Evolutionary conservation across 2,113 vertebrate species (phyloP).

Genomic region (Carassius carassius): DNA sequence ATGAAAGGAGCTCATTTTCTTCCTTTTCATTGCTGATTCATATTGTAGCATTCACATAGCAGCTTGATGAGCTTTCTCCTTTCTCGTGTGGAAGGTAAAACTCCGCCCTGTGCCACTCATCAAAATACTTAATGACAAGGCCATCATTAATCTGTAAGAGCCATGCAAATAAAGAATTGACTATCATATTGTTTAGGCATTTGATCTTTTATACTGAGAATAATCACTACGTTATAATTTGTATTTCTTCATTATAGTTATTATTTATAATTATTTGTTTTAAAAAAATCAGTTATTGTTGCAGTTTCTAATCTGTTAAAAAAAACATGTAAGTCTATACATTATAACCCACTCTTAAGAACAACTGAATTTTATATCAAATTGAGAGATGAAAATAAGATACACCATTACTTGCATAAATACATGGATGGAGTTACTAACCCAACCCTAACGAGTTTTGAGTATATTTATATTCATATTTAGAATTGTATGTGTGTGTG

Average conservation of each 20-base stretch:
- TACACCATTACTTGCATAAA: too few relatives aligned
- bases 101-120: neutral
- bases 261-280: neutral
- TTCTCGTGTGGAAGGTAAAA: neutral
- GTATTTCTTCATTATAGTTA: neutral
- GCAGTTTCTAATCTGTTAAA: neutral
- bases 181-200: neutral
- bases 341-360: neutral
- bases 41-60: conserved; percentile 11
- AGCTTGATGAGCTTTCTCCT: conserved; percentile 18
- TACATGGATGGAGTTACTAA: too few relatives aligned
- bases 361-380: neutral
- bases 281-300: neutral
- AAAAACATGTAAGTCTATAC: neutral
- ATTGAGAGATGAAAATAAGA: neutral
- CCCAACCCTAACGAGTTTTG: too few relatives aligned
- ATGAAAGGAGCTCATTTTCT: conserved; percentile 42
- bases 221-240: neutral
- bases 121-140: neutral
- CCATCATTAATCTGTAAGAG: neutral
- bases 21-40: conserved; percentile 41
- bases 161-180: neutral
- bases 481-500: too few relatives aligned
- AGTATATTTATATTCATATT: too few relatives aligned
- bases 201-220: neutral